Evolutionary conservation across 2,113 vertebrate species (phyloP), one percentile per base, ranked within the genome.

Genomic region (Galemys pyrenaicus): DNA sequence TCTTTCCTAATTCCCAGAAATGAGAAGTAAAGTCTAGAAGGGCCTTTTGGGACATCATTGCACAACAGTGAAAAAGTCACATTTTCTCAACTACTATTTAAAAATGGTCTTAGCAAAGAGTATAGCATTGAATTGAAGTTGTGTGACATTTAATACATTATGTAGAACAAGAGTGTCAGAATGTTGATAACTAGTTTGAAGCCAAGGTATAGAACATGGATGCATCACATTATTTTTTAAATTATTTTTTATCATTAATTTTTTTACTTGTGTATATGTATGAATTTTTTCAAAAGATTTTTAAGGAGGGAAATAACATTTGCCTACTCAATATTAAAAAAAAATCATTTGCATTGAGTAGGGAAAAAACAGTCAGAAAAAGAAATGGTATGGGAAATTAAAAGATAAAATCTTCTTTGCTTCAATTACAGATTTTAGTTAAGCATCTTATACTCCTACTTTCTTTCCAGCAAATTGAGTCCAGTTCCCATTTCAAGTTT

Each of bases 31-130:
- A 91, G 15, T 94, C 60, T 54, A 80, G 17, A 64, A 83, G 19
- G 3, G 6, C 26, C 28, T 26, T 94, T 49, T 60, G 67, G 41
- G n/a, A 8, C 15, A 73, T 84, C 80, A n/a, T 12, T 32, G 2
- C 35, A 54, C 46, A 64, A 56, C 39, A 77, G 91, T 56, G 9
- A 79, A 49, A 54, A 68, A 79, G 9, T 26, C 41, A 2, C 65
- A 46, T 92, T 90, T 84, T 96, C 37, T 80, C 51, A 71, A 32
- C 12, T 70, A 19, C 6, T 68, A 16, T 74, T 88, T 89, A 80
- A 68, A 77, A 4, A 35, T 84, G 49, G 30, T 60, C 13, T 49
- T 41, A 91, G 54, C 9, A 39, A 80, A 91, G 39, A 83, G 8
- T 1, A 10, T 22, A 37, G 2, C 68, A 37, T 87, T 44, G 37